Evolutionary conservation across 2,888 invertebrate species (phyloP), one percentile per base, ranked within the genome.

Genomic region (Atrina japonica): DNA sequence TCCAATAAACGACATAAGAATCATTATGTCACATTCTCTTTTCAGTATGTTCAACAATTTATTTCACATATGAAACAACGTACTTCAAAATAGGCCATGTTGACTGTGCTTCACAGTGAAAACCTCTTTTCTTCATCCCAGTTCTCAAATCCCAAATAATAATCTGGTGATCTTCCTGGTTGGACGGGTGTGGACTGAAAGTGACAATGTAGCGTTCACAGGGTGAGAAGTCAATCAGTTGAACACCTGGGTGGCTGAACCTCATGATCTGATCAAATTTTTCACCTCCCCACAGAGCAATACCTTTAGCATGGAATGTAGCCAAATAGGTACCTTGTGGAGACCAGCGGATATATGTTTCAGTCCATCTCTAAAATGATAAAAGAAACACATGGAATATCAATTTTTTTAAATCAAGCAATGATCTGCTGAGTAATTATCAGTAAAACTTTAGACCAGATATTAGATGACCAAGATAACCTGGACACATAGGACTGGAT

Each of bases 91-190:
- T 96, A 0, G 98, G 98, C 95, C 98, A 96, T 0, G 94, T 94
- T 0, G 95, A 90, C 55, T 91, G 88, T 67, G 95, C 94, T 66
- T 89, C 89, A 78, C 88, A 88, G 66, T 94, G 94, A 91, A 99
- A 99, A 2, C 95, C 94, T 82, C 98, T 94, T 89, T 97, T 98
- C 89, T 97, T 97, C 84, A 94, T 94, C 9, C 97, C 98, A 5
- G 98, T 97, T 77, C 97, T 94, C 75, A 98, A 96, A 91, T 99
- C 98, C 98, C 98, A 99, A 86, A 99, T 96, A 66, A 97, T 95
- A 70, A 93, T 89, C 86, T 96, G 95, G 77, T 92, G 92, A 94
- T 97, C 91, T 93, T 95, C 90, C 93, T 86, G 85, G 53, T 88
- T 88, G 77, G 92, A 92, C 18, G 94, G 93, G 69, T 94, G 94